These are phyloP conservation scores for Nasonia oneida DNA, from an alignment of 2,888 invertebrate genomes.

Conservation along the genomic window DNA sequence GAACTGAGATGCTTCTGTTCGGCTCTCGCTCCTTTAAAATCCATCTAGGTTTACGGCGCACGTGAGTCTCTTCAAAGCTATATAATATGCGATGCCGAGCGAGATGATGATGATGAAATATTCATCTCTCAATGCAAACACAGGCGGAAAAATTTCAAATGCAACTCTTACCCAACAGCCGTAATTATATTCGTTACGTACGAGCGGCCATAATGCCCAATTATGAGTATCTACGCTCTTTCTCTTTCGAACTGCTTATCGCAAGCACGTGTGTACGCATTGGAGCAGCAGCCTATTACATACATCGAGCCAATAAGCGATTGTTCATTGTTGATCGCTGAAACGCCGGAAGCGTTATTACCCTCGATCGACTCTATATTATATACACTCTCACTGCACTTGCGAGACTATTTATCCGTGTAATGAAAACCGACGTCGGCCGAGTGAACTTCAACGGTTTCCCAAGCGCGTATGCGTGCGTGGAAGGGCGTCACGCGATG, in stretches of 20 bases:
- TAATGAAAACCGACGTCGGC: conserved; percentile 56
- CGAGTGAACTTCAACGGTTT: conserved; percentile 47
- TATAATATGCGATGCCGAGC: neutral
- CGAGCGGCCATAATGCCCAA: neutral
- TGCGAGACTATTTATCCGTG: conserved; percentile 48
- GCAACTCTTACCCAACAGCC: neutral
- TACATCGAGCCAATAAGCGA: conserved; percentile 47
- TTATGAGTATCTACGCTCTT: neutral
- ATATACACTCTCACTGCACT: conserved; percentile 11
- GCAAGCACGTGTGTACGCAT: neutral
- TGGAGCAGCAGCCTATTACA: neutral
- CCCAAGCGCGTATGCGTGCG: neutral
- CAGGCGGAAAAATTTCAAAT: neutral
- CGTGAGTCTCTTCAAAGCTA: neutral
- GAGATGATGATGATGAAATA: neutral
- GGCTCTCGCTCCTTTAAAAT: neutral
- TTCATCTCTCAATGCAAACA: neutral
- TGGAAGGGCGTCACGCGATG: neutral
- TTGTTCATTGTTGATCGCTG: conserved; percentile 50
- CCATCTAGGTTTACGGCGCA: neutral
- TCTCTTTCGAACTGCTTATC: neutral
- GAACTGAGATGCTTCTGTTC: neutral
- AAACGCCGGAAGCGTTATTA: conserved; percentile 59
- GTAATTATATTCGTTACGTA: conserved; percentile 4
- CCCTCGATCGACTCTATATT: conserved; percentile 22